Base-by-base conservation (phyloP, 2,113 vertebrate species). In the Gavialis gangeticus region DNA sequence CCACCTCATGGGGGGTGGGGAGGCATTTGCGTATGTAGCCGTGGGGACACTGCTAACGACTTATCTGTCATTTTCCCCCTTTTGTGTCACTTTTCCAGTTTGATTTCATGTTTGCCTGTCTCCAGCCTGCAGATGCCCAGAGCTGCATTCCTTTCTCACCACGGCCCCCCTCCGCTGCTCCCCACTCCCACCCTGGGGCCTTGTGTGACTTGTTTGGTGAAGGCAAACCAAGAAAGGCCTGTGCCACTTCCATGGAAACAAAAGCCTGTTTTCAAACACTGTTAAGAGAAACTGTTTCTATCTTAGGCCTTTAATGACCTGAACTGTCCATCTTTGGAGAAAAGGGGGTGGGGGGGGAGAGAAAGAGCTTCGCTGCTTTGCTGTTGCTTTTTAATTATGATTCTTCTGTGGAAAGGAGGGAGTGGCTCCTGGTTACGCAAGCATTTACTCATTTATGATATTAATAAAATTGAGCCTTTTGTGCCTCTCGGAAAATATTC, bases 201-300 rank as follows among this genome's bases (percentile, higher is more conserved):
- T 14, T 5, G 4, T 89, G 95, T 95, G 93, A 95, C 96, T 95
- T 96, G 93, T 94, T 91, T 2, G 10, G 94, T 56, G 77, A 90
- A 87, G 95, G 75, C 91, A 58, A 30, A 95, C 94, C 96, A 55
- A 80, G 94, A 95, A 97, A 96, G 89, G 93, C 75, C 97, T 92
- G 92, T 91, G 97, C 95, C 93, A 97, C 97, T 95, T 97, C 97
- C 88, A 79, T 79, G 95, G 96, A 97, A 97, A 98, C 98, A 98
- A 98, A 98, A 96, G 94, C 92, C 93, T 98, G 97, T 98, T 98
- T 98, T 98, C 98, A 98, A 98, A 98, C 97, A 98, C 88, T 21
- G 90, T 55, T 34, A 97, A 96, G 97, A 95, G 87, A 98, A 98
- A 98, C 87, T 96, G 97, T 97, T 97, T 97, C 94, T 91, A 79